A percentile compares a stretch with the other conserved stretches of the same genome.
These are phyloP conservation scores for Arvicanthis niloticus DNA, from an alignment of 2,113 vertebrate species.

Conservation along the genomic window DNA sequence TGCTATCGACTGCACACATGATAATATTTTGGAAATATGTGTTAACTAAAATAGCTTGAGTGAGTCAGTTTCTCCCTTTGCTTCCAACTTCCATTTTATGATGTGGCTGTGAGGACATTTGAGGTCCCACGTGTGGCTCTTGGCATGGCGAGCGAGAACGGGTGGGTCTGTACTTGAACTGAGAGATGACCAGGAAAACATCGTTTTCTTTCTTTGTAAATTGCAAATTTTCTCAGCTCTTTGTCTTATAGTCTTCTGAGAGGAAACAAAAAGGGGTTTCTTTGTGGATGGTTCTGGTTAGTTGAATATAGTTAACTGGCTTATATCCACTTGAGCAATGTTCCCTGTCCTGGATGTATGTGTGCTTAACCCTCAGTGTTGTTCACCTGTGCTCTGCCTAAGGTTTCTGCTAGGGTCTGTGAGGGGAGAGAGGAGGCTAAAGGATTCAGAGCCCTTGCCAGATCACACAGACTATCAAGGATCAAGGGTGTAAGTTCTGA, in stretches of 20 bases:
- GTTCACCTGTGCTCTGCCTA: accelerated
- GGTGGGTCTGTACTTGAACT: neutral
- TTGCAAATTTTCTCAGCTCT: neutral
- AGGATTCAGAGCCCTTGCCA: neutral
- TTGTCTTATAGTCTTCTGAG: neutral
- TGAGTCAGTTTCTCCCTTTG: neutral
- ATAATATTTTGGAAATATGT: neutral
- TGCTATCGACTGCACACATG: neutral
- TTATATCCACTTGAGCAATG: neutral
- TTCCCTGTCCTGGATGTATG: accelerated
- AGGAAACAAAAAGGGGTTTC: neutral
- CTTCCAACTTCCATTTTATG: neutral
- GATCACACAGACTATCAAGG: accelerated
- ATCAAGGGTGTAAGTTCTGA: neutral
- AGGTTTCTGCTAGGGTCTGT: accelerated
- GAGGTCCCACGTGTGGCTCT: too few species aligned
- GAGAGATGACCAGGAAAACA: neutral
- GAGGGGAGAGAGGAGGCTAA: accelerated
- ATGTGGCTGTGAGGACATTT: neutral
- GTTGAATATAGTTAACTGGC: neutral
- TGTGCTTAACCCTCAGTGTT: accelerated
- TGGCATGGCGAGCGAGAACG: neutral
- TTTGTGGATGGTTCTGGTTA: neutral
- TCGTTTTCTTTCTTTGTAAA: neutral
- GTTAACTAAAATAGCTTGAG: neutral